Conservation (phyloP, 2,797 vertebrate genomes). For the Denticeps clupeoides region DNA sequence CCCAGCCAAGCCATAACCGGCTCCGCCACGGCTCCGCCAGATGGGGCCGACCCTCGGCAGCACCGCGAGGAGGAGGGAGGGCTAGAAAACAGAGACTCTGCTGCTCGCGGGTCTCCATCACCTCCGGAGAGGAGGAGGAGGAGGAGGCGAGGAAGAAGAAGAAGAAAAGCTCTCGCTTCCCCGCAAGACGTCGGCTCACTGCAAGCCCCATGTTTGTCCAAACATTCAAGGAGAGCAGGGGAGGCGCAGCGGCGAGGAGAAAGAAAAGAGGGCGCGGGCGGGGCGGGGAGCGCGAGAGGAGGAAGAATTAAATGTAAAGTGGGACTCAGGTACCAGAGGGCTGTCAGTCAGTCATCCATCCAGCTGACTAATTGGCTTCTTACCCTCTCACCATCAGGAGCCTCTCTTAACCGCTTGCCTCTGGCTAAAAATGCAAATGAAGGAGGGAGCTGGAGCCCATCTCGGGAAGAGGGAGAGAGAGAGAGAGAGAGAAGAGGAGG, state of each 20-base stretch:
- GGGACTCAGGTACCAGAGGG: slow-evolving; percentile 84
- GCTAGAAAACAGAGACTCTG: background rate
- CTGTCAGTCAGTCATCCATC: slow-evolving; percentile 99
- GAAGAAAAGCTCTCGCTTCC: slow-evolving; percentile 4
- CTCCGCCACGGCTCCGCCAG: no score
- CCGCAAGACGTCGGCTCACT: background rate
- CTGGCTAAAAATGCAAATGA: slow-evolving; percentile 99
- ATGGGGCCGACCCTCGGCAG: no score
- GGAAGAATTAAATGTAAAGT: slow-evolving; percentile 52
- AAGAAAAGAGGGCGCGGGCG: slow-evolving; percentile 11
- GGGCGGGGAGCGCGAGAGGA: slow-evolving; percentile 27
- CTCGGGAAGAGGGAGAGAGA: slow-evolving; percentile 52
- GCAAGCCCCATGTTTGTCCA: slow-evolving; percentile 21
- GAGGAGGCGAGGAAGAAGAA: slow-evolving; percentile 13
- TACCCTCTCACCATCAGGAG: slow-evolving; percentile 98
- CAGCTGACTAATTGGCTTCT: slow-evolving; percentile 99
- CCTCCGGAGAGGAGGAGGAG: slow-evolving; percentile 18
- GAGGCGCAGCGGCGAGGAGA: slow-evolving; percentile 8
- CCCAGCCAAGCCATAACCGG: no score
- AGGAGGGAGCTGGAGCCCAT: slow-evolving; percentile 68
- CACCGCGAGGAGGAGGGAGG: slow-evolving; percentile 10
- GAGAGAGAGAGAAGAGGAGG: background rate
- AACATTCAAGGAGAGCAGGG: slow-evolving; percentile 18
- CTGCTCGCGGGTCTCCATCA: background rate
- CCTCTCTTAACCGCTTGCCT: slow-evolving; percentile 99